Percentiles rank a stretch among this genome's conserved stretches.
Conservation (phyloP, 2,113 vertebrate species). For the Oreotragus oreotragus region DNA sequence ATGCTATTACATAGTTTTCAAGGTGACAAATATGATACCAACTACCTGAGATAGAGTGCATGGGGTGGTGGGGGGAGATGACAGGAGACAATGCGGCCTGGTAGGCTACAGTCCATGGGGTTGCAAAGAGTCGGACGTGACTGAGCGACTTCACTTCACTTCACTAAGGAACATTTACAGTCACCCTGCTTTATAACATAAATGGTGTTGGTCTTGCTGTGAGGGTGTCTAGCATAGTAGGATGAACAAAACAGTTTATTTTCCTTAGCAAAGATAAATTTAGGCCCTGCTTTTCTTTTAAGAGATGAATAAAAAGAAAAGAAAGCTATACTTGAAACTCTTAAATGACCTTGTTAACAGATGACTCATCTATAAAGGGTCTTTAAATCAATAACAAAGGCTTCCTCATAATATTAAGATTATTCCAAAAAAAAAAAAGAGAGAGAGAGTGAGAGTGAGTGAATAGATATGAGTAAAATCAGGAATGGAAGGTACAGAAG, state of each 20-base stretch:
- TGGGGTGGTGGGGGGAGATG: background rate
- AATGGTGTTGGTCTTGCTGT: background rate
- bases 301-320: background rate
- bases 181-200: background rate
- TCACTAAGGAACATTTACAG: background rate
- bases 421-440: background rate
- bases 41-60: conserved; percentile 48
- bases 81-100: background rate
- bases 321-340: background rate
- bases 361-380: background rate
- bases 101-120: no score
- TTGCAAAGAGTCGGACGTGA: no score
- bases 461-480: background rate
- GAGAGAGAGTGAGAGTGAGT: background rate
- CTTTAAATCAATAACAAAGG: background rate
- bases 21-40: conserved; percentile 20
- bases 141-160: no score
- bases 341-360: background rate
- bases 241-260: background rate
- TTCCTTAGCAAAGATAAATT: background rate
- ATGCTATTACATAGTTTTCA: background rate
- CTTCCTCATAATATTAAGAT: background rate
- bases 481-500: background rate
- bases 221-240: background rate
- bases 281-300: background rate